Evolutionary conservation across 2,888 invertebrate genomes (phyloP).

Genomic region (Meloe dianella): DNA sequence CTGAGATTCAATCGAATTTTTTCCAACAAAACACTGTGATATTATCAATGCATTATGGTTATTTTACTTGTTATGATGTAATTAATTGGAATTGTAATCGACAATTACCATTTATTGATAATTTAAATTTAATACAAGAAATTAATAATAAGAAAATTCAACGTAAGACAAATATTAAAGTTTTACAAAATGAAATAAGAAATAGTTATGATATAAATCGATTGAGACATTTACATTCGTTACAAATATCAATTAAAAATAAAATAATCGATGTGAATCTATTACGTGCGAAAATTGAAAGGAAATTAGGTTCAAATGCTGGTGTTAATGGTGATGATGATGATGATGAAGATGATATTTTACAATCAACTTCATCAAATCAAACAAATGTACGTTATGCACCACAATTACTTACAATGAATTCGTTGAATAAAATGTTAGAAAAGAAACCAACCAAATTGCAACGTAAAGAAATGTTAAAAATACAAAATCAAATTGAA

Average conservation of each 20-base stretch:
- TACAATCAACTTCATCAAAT: constrained; percentile 31
- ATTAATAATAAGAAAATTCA: constrained; percentile 48
- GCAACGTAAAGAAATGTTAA: constrained; percentile 68
- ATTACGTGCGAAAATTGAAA: constrained; percentile 57
- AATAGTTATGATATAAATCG: constrained; percentile 76
- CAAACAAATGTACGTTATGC: constrained; percentile 48
- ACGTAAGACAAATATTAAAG: constrained; percentile 60
- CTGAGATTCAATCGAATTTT: constrained; percentile 69
- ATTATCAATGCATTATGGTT: constrained; percentile 88
- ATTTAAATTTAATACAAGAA: constrained; percentile 49
- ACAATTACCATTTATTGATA: constrained; percentile 50
- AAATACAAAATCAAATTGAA: constrained; percentile 73
- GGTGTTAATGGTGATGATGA: constrained; percentile 17
- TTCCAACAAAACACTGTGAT: constrained; percentile 77
- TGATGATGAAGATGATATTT: constrained; percentile 7
- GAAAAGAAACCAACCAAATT: constrained; percentile 67
- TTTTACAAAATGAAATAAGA: constrained; percentile 69
- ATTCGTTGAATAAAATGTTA: constrained; percentile 56
- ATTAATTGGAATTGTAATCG: constrained; percentile 52
- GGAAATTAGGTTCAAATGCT: constrained; percentile 39
- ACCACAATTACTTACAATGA: constrained; percentile 58
- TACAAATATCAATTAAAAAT: constrained; percentile 76
- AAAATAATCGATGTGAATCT: constrained; percentile 68
- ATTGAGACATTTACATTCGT: constrained; percentile 71
- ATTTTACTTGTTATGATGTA: constrained; percentile 70